Conservation (phyloP, 2,888 invertebrate species). For the Yponomeuta cagnagella region DNA sequence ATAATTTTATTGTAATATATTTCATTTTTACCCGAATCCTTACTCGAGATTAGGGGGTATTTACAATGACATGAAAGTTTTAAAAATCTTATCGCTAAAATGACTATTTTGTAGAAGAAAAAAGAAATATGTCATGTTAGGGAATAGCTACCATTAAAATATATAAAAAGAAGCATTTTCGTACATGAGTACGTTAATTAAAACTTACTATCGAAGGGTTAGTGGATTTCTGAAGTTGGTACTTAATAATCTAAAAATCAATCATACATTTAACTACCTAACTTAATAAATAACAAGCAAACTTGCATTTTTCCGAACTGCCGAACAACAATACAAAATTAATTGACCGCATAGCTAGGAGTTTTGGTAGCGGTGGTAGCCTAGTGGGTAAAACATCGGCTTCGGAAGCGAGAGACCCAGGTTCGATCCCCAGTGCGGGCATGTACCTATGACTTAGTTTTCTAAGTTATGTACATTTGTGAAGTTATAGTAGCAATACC, state of each 20-base stretch:
- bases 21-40: conserved; percentile 26
- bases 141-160: conserved; percentile 40
- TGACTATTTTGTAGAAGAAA: conserved; percentile 42
- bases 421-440: too few species aligned
- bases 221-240: conserved; percentile 11
- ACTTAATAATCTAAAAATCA: not conserved
- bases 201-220: conserved; percentile 10
- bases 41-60: conserved; percentile 35
- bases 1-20: conserved; percentile 33
- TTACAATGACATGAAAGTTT: conserved; percentile 43
- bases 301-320: not conserved
- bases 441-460: too few species aligned
- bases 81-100: conserved; percentile 53
- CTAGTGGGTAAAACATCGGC: too few species aligned
- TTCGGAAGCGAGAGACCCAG: too few species aligned
- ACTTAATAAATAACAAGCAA: not conserved
- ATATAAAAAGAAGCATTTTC: conserved; percentile 2
- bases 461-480: too few species aligned
- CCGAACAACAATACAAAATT: not conserved
- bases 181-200: not conserved
- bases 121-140: conserved; percentile 38
- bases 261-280: not conserved
- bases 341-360: not conserved
- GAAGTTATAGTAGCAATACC: too few species aligned
- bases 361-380: not conserved